Base-by-base conservation (phyloP, 2,888 invertebrate species). In the Hirtodrosophila cameraria region DNA sequence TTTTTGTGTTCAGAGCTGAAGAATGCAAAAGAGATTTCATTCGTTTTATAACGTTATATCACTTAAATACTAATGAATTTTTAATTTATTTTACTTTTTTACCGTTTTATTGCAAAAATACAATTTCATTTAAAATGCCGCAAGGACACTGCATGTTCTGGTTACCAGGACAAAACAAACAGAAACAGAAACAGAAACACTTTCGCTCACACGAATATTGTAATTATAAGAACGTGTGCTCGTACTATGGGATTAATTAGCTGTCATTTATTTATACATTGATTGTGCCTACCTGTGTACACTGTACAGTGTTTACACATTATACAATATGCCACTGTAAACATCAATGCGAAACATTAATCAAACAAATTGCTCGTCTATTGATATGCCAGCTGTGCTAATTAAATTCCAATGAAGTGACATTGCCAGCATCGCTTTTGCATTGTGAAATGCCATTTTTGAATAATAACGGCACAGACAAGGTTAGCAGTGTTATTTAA, bases 241-340 rank as follows among this genome's bases (percentile, higher is more conserved):
- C 30, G 20, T 42, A 39, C 39, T 58, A 43, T 36, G 18, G 60
- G 58, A 81, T 75, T 81, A 86, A 82, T 84, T 82, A 75, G 69
- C 78, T 84, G 70, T 64, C 75, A 75, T 80, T 86, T 70, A 80
- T 75, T 66, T 62, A 73, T 73, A 75, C 73, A 83, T 81, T 55
- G 75, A 78, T 71, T 78, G 55, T 35, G 27, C 13, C 41, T 45
- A 18, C 35, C 18, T 31, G 5, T 31, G 12, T 25, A 16, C 20
- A 20, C 18, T 11, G 4, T 4, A 8, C 11, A 11, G n/a, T n/a
- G n/a, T n/a, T n/a, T 7, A 12, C 23, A 30, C 23, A 39, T 36
- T 38, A 59, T 27, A 49, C 15, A 39, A 43, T 49, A 48, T 38
- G 33, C 18, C 39, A 13, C 13, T 31, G 43, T 6, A 41, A 35